Evolutionary conservation across 2,888 invertebrate species (phyloP).

Genomic region (Harpalus rufipes): DNA sequence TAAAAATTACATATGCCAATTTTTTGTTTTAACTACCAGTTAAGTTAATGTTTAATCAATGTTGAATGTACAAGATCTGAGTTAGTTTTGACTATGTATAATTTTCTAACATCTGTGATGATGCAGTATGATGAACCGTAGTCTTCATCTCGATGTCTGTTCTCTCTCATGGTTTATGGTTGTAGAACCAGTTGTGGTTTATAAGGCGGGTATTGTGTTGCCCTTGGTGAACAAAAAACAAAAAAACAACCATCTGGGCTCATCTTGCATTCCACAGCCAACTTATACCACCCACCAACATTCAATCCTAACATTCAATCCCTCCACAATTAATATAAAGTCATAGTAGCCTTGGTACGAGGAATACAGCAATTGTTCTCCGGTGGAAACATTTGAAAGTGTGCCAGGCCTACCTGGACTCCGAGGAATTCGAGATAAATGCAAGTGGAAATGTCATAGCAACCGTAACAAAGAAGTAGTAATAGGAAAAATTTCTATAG

Average conservation of each 20-base stretch:
- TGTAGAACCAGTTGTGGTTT: conserved; percentile 1
- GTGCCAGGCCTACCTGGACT: background rate
- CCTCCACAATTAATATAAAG: background rate
- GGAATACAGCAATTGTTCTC: background rate
- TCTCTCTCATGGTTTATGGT: background rate
- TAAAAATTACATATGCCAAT: too few relatives aligned
- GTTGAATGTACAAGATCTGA: too few relatives aligned
- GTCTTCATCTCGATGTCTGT: background rate
- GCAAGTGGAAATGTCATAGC: conserved; percentile 5
- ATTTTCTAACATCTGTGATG: conserved; percentile 1
- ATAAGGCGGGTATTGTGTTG: background rate
- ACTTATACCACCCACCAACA: background rate
- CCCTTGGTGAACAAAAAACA: background rate
- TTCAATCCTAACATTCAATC: background rate
- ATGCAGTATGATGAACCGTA: background rate
- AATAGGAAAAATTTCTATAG: background rate
- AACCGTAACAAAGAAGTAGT: background rate
- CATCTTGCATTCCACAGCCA: background rate
- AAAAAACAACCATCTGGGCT: background rate
- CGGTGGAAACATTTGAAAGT: background rate
- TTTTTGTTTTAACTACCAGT: too few relatives aligned
- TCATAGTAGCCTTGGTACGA: background rate
- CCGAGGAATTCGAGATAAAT: background rate
- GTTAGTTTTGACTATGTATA: background rate
- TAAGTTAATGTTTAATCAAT: too few relatives aligned